phyloP scores from a whole-genome alignment of 1,140 invertebrate genomes.

The Zaprionus kolodkinae region DNA sequence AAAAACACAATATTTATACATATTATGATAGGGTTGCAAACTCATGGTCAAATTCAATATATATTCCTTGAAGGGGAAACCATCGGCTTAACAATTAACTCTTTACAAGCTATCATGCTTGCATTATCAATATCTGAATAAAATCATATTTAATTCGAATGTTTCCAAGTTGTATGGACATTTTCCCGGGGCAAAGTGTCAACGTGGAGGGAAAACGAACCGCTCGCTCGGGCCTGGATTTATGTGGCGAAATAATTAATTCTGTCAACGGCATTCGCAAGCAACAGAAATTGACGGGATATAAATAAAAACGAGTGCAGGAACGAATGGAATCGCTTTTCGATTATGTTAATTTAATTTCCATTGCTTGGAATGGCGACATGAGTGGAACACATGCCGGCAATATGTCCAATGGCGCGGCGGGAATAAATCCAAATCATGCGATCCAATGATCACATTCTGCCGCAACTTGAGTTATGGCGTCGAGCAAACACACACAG shows the following conservation, averaged over 20 bases:
- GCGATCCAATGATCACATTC: constrained; percentile 82
- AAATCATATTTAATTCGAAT: background rate
- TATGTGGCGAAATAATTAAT: constrained; percentile 82
- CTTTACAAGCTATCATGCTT: background rate
- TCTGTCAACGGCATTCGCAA: constrained; percentile 69
- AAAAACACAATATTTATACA: too few species aligned
- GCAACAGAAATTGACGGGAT: constrained; percentile 64
- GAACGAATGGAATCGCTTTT: constrained; percentile 65
- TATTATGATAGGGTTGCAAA: too few species aligned
- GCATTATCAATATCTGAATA: background rate
- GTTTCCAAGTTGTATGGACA: background rate
- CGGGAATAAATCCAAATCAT: constrained; percentile 82
- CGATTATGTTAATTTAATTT: constrained; percentile 78
- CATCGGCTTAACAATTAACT: background rate
- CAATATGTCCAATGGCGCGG: constrained; percentile 79
- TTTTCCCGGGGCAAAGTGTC: constrained; percentile 14
- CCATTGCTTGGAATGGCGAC: constrained; percentile 49
- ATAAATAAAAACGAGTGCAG: constrained; percentile 50
- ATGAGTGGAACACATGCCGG: constrained; percentile 77
- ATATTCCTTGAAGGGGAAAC: too few species aligned
- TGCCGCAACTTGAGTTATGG: constrained; percentile 78
- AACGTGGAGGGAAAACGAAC: constrained; percentile 12
- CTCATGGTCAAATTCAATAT: too few species aligned
- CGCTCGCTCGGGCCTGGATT: constrained; percentile 54
- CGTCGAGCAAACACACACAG: constrained; percentile 44